phyloP scores from a whole-genome alignment of 2,113 vertebrate species.

The Phaethon lepturus region DNA sequence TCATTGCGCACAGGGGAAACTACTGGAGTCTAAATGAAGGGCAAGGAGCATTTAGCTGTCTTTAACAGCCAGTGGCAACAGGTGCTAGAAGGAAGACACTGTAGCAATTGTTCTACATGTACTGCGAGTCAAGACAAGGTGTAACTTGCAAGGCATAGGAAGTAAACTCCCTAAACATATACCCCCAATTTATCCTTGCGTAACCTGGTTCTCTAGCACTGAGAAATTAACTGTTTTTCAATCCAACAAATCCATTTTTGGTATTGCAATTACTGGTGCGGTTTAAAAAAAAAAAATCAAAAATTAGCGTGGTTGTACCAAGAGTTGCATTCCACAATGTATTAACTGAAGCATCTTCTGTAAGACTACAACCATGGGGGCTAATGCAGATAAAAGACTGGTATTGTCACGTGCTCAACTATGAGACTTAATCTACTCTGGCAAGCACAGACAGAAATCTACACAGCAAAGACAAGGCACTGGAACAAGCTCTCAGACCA shows the following conservation, averaged over 20 bases:
- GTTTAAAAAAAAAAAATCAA: background rate
- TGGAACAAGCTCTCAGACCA: background rate
- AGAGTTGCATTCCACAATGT: background rate
- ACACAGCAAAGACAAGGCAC: background rate
- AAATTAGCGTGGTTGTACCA: background rate
- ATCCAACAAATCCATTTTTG: background rate
- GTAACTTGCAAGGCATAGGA: background rate
- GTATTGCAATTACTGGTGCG: background rate
- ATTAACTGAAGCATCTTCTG: background rate
- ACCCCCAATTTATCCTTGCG: background rate
- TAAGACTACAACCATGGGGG: background rate
- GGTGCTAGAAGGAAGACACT: background rate
- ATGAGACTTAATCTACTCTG: background rate
- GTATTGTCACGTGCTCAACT: background rate
- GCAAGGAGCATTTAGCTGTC: background rate
- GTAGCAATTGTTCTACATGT: background rate
- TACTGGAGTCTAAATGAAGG: background rate
- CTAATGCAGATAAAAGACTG: background rate
- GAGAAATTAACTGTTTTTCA: background rate
- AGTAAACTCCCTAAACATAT: background rate
- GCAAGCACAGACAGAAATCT: background rate
- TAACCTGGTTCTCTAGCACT: background rate
- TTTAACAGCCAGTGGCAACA: background rate
- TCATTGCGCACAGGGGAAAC: background rate
- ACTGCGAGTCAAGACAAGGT: background rate